phyloP scores from a whole-genome alignment of 2,113 vertebrate species.

The Cottus gobio region DNA sequence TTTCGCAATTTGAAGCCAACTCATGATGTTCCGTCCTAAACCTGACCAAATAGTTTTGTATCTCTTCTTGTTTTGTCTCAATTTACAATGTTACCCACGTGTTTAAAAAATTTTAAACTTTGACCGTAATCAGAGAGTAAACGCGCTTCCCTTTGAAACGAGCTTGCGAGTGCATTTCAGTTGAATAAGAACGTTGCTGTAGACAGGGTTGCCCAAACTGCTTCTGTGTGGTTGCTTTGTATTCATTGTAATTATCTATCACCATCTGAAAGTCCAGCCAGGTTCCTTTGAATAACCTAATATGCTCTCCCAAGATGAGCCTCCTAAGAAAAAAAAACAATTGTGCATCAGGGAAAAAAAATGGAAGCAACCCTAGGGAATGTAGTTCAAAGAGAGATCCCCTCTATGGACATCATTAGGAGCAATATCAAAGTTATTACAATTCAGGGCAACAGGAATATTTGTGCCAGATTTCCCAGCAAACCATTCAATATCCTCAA shows the following conservation, averaged over 20 bases:
- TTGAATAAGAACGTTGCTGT: too few species aligned
- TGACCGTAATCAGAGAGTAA: neutral
- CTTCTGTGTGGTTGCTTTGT: slow-evolving; percentile 2
- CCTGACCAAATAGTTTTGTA: neutral
- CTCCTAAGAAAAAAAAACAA: neutral
- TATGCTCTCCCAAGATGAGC: neutral
- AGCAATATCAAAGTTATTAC: neutral
- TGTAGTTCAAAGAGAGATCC: neutral
- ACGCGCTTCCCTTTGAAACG: neutral
- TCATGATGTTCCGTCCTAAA: too few species aligned
- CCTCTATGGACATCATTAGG: neutral
- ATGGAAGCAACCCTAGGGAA: neutral
- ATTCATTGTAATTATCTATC: neutral
- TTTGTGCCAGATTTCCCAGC: neutral
- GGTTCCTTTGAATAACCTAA: neutral
- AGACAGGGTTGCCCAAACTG: neutral
- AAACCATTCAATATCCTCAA: neutral
- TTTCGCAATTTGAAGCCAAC: too few species aligned
- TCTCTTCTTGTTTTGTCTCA: neutral
- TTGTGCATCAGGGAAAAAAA: neutral
- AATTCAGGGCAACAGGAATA: neutral
- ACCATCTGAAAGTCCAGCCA: neutral
- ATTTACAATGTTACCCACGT: neutral
- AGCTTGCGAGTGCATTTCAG: too few species aligned
- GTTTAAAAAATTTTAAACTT: neutral